These are phyloP conservation scores for Syngnathus rostellatus DNA, from an alignment of 2,797 vertebrate genomes.

Conservation along the genomic window DNA sequence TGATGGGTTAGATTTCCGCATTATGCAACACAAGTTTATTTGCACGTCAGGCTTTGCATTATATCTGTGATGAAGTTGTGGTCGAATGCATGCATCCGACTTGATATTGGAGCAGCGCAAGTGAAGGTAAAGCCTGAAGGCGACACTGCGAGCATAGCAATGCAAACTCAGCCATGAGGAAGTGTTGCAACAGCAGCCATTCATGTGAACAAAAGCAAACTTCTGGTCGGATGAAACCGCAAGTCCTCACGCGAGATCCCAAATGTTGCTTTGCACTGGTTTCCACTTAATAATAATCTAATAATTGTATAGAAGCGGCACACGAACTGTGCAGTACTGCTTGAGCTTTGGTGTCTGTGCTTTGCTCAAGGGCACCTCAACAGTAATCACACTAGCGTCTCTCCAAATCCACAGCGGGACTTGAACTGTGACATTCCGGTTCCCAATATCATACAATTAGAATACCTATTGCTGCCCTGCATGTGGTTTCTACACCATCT, in stretches of 20 bases:
- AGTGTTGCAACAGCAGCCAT: neutral
- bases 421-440: neutral
- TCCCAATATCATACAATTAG: neutral
- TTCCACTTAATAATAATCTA: neutral
- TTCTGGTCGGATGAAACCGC: constrained; percentile 3
- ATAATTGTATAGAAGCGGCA: neutral
- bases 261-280: neutral
- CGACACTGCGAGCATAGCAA: neutral
- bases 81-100: neutral
- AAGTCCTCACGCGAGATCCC: neutral
- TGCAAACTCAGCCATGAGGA: constrained; percentile 1
- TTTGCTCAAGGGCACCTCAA: neutral
- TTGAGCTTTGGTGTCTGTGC: neutral
- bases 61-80: neutral
- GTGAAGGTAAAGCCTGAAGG: neutral
- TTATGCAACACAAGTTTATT: neutral
- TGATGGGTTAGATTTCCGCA: neutral
- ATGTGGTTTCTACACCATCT: neutral
- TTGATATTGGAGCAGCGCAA: neutral
- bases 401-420: neutral
- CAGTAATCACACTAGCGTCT: neutral
- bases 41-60: neutral
- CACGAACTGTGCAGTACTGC: neutral
- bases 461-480: neutral
- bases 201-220: constrained; percentile 8